phyloP scores from a whole-genome alignment of 2,888 invertebrate species.

The Cotesia congregata region DNA sequence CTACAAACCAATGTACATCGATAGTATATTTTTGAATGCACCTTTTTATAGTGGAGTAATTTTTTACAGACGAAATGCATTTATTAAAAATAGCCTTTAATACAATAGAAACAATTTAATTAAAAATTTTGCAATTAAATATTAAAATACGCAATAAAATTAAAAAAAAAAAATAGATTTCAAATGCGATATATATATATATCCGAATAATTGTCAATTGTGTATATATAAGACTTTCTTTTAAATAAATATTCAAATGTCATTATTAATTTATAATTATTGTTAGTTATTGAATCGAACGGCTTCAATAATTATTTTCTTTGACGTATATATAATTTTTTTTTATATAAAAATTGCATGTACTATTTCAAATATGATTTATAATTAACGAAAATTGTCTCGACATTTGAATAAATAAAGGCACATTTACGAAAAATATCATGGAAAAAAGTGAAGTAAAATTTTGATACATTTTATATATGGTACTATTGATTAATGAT shows the following conservation, averaged over 20 bases:
- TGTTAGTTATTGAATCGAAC: background rate
- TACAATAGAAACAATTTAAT: constrained; percentile 21
- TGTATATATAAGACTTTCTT: constrained; percentile 53
- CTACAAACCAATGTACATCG: constrained; percentile 40
- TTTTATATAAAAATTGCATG: constrained; percentile 17
- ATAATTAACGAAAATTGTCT: constrained; percentile 6
- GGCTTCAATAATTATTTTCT: no score
- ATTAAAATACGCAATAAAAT: background rate
- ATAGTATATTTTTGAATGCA: constrained; percentile 57
- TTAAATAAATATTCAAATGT: constrained; percentile 24
- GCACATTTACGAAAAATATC: constrained; percentile 19
- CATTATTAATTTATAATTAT: constrained; percentile 17
- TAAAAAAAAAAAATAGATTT: background rate
- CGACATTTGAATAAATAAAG: constrained; percentile 17
- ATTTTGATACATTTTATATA: constrained; percentile 69
- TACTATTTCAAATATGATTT: constrained; percentile 9
- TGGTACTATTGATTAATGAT: constrained; percentile 27
- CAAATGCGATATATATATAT: background rate
- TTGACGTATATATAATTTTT: no score
- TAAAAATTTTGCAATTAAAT: constrained; percentile 24
- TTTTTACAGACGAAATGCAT: constrained; percentile 42
- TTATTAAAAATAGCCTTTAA: constrained; percentile 50
- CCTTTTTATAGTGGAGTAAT: constrained; percentile 41
- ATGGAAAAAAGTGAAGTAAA: constrained; percentile 49
- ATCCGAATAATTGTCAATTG: constrained; percentile 44